These are phyloP conservation scores for Macrotis lagotis DNA, from an alignment of 2,113 vertebrate species.

Conservation along the genomic window DNA sequence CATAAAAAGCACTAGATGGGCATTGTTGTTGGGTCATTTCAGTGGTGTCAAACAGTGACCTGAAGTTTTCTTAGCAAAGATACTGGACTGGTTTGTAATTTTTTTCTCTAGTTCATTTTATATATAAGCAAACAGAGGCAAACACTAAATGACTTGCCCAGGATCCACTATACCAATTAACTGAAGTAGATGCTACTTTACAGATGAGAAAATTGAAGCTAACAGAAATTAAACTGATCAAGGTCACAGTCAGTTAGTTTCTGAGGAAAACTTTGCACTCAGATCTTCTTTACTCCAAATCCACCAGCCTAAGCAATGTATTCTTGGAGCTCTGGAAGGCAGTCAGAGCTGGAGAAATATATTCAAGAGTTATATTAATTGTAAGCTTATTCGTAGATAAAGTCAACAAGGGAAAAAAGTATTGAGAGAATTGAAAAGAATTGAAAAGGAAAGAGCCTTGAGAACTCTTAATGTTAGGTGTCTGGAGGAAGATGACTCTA, in stretches of 20 bases:
- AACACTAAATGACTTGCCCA: background rate
- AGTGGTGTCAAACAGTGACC: background rate
- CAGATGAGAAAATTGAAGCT: background rate
- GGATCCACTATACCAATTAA: too few relatives aligned
- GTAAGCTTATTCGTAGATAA: background rate
- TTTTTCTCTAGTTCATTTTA: background rate
- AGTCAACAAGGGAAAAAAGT: background rate
- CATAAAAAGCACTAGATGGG: background rate
- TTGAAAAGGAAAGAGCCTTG: background rate
- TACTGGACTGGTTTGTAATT: background rate
- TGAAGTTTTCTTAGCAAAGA: background rate
- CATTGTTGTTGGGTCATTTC: background rate
- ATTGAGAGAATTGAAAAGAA: background rate
- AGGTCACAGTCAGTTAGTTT: background rate
- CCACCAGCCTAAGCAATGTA: background rate
- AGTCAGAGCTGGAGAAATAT: background rate
- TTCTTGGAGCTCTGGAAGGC: background rate
- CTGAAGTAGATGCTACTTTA: background rate
- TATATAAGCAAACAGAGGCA: background rate
- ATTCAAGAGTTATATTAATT: background rate
- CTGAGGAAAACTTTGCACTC: background rate
- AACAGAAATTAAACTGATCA: background rate
- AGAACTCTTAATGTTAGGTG: background rate
- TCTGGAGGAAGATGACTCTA: background rate
- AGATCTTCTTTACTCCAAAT: background rate